Percentiles rank a stretch among this genome's conserved stretches.
These are phyloP conservation scores for Aphelenchoides avenae DNA, from an alignment of 1,140 invertebrate genomes.

Conservation along the genomic window DNA sequence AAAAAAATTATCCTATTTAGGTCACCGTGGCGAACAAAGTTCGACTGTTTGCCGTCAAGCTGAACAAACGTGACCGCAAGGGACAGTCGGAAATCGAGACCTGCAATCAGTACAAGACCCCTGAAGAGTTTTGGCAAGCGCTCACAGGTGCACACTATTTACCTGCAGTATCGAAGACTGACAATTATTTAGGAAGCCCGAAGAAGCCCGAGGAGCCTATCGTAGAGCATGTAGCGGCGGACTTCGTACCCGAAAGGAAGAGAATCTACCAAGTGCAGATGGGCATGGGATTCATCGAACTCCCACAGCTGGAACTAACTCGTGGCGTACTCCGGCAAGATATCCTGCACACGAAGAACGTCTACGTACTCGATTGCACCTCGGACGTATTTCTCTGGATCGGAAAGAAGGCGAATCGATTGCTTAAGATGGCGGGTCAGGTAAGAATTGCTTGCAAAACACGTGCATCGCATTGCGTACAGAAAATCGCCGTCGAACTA, in stretches of 20 bases:
- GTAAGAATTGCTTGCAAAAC: conserved; percentile 10
- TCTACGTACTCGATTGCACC: conserved; percentile 93
- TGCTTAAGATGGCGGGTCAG: conserved; percentile 79
- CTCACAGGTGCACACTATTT: conserved; percentile 36
- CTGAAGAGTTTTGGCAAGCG: conserved; percentile 74
- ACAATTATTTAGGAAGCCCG: not conserved
- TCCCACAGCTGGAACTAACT: conserved; percentile 75
- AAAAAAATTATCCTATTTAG: no score
- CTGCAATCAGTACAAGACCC: conserved; percentile 76
- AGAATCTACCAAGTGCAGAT: conserved; percentile 86
- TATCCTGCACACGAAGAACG: conserved; percentile 79
- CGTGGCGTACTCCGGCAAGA: conserved; percentile 68
- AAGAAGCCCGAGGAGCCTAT: conserved; percentile 47
- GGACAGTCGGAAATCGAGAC: conserved; percentile 84
- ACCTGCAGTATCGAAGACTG: not conserved
- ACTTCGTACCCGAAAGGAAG: conserved; percentile 73
- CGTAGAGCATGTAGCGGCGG: conserved; percentile 72
- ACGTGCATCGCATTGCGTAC: not conserved
- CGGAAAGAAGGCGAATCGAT: conserved; percentile 90
- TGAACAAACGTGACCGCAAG: conserved; percentile 97
- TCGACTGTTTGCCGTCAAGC: conserved; percentile 88
- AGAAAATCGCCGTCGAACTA: conserved; percentile 53
- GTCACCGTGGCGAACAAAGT: conserved; percentile 53
- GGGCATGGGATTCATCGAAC: conserved; percentile 95
- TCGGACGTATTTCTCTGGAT: conserved; percentile 98